Evolutionary conservation across 2,888 invertebrate species (phyloP).

Genomic region (Chalcosyrphus nemorum): DNA sequence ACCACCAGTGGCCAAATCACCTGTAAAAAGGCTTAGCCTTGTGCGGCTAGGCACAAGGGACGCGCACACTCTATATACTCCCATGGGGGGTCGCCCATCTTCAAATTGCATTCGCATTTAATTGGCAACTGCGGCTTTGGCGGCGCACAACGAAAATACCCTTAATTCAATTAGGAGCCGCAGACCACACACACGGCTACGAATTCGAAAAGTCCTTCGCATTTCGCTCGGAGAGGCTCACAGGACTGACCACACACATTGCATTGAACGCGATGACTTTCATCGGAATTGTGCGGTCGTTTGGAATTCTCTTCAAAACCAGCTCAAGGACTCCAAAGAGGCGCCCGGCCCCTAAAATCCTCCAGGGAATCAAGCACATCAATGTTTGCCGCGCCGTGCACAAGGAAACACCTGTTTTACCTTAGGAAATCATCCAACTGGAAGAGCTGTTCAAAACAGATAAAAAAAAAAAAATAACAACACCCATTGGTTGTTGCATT

Average conservation of each 20-base stretch:
- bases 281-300: slow-evolving; percentile 44
- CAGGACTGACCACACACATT: slow-evolving; percentile 42
- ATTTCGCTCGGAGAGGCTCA: slow-evolving; percentile 24
- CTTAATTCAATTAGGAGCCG: slow-evolving; percentile 71
- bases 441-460: slow-evolving; percentile 23
- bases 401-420: slow-evolving; percentile 50
- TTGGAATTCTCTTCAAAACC: slow-evolving; percentile 59
- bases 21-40: slow-evolving; percentile 30
- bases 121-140: slow-evolving; percentile 70
- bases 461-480: background rate
- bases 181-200: slow-evolving; percentile 70
- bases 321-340: slow-evolving; percentile 29
- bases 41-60: slow-evolving; percentile 21
- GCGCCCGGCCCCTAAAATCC: background rate
- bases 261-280: slow-evolving; percentile 34
- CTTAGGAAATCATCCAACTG: slow-evolving; percentile 27
- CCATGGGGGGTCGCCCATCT: slow-evolving; percentile 29
- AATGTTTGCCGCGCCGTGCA: background rate
- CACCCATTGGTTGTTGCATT: slow-evolving; percentile 30
- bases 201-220: slow-evolving; percentile 58
- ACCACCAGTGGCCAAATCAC: background rate
- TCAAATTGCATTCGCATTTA: slow-evolving; percentile 66
- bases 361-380: background rate
- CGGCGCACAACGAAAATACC: slow-evolving; percentile 64
- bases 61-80: slow-evolving; percentile 26